These are phyloP conservation scores for Erpornis zantholeuca DNA, from an alignment of 2,113 vertebrate genomes.

Conservation along the genomic window DNA sequence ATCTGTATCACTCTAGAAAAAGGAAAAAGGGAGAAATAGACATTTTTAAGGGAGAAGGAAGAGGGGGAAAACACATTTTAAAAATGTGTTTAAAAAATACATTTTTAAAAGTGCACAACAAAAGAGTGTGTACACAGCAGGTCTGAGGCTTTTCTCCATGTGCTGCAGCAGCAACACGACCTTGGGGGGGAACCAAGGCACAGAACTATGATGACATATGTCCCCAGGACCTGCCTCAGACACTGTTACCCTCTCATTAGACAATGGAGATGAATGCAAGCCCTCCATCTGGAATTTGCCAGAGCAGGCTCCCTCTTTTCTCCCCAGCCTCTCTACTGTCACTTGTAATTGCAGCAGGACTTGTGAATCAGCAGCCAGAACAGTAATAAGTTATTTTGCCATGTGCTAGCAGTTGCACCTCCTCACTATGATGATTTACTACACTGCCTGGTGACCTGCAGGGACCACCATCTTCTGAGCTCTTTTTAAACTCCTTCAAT, in stretches of 20 bases:
- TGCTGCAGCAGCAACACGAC: not conserved
- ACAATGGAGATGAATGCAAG: not conserved
- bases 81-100: too few relatives aligned
- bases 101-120: not conserved
- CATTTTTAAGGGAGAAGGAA: not conserved
- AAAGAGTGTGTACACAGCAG: not conserved
- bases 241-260: not conserved
- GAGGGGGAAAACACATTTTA: accelerated
- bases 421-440: not conserved
- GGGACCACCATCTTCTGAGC: constrained; percentile 27
- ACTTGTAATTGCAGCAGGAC: not conserved
- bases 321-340: not conserved
- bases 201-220: not conserved
- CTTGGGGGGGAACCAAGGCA: not conserved
- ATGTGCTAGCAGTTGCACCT: not conserved
- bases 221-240: not conserved
- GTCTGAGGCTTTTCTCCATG: not conserved
- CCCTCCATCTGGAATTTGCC: not conserved
- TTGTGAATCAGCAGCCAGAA: not conserved
- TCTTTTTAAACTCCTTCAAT: not conserved
- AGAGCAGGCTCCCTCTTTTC: not conserved
- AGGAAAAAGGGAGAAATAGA: not conserved
- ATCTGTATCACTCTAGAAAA: not conserved
- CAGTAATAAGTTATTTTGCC: not conserved
- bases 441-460: not conserved